Evolutionary conservation across 2,888 invertebrate species (phyloP).

Genomic region (Plagiodera versicolora): DNA sequence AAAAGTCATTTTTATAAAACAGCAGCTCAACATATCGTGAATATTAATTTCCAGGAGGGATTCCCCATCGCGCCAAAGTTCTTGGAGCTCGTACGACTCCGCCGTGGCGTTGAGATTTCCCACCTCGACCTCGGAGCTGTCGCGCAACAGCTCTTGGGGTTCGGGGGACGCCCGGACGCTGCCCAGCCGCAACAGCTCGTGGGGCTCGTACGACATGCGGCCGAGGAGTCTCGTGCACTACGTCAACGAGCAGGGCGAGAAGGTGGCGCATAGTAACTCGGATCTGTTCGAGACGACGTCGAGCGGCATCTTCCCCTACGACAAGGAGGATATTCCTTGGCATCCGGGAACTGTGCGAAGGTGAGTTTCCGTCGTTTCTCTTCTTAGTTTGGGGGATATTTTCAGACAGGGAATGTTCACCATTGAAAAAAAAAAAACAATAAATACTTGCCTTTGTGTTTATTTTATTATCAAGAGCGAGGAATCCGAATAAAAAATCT

Average conservation of each 20-base stretch:
- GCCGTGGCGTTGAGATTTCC: conserved; percentile 67
- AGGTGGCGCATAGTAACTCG: conserved; percentile 34
- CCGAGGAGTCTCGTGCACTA: conserved; percentile 49
- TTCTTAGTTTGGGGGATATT: too few species aligned
- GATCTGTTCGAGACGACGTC: conserved; percentile 43
- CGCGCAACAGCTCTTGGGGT: conserved; percentile 82
- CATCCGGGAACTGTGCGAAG: conserved; percentile 63
- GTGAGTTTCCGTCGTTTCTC: neutral
- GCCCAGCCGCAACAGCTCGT: conserved; percentile 70
- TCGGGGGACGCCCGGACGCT: conserved; percentile 69
- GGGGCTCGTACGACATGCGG: conserved; percentile 71
- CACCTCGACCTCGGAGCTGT: conserved; percentile 63
- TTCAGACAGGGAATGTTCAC: too few species aligned
- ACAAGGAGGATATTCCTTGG: conserved; percentile 66
- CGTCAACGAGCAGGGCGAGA: conserved; percentile 48
- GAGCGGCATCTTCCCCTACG: conserved; percentile 60
- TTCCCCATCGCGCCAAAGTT: conserved; percentile 70
- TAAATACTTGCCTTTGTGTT: too few species aligned
- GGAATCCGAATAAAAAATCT: too few species aligned
- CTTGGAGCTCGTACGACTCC: conserved; percentile 78
- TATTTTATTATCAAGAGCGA: too few species aligned
- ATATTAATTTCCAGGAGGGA: conserved; percentile 48
- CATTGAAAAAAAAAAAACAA: too few species aligned
- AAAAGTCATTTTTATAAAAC: too few species aligned
- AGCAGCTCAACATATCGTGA: too few species aligned